Base-by-base conservation (phyloP, 2,113 vertebrate species). In the Acanthochromis polyacanthus region DNA sequence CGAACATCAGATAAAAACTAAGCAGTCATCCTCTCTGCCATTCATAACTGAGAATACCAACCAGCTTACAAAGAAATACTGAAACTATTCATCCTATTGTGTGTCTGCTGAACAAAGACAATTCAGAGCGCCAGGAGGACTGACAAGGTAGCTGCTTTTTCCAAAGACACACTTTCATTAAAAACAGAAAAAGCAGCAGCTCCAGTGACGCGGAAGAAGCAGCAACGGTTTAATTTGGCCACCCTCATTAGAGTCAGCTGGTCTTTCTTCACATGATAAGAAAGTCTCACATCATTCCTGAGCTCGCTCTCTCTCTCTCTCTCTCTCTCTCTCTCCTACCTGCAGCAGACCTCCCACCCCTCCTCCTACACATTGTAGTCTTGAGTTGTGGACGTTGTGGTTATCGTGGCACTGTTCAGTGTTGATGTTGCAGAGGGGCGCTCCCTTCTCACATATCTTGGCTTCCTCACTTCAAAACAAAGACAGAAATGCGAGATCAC, bases 391-490 rank as follows among this genome's bases (percentile, higher is more conserved):
- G 93, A 81, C 23, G 90, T 78, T 1, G 92, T 90, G 36, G 94
- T 81, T 22, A 88, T 76, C 8, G 86, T 79, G 62, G 86, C 80
- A 30, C 87, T 87, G 4, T 79, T 88, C 10, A 83, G 62, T 4
- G 89, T 65, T 36, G 91, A 82, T 10, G 85, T 53, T 7, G 86
- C 75, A 25, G 94, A 91, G 1, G 93, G 91, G n/a, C 94, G 83
- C 83, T 95, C 95, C 83, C 94, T 91, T 58, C 95, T 85, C 15
- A 95, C 94, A 28, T 96, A 96, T 78, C 95, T 92, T 22, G 90
- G 88, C 80, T 95, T 95, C 79, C 95, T 89, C 74, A 84, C 95
- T 95, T 74, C 57, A 83, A 86, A 80, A 56, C 15, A 61, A 56
- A 69, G 10, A 53, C 4, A 73, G 15, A 40, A 46, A 20, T 9